These are phyloP conservation scores for Smithornis capensis DNA, from an alignment of 2,113 vertebrate genomes.

Conservation along the genomic window DNA sequence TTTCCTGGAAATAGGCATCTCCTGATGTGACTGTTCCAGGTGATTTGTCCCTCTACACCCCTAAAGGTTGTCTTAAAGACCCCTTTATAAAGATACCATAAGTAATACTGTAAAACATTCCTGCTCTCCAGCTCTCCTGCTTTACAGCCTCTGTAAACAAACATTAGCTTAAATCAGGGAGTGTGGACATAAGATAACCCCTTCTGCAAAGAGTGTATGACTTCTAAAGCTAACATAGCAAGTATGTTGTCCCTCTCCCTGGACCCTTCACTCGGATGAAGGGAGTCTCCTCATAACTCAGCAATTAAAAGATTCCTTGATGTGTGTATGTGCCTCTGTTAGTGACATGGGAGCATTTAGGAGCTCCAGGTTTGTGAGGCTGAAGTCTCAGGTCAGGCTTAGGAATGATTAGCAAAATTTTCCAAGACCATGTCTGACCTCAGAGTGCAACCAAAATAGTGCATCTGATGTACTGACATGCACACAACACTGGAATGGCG, in stretches of 20 bases:
- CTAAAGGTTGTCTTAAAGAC: slow-evolving; percentile 16
- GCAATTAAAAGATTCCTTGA: slow-evolving; percentile 70
- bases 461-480: slow-evolving; percentile 32
- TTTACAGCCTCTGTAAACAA: slow-evolving; percentile 61
- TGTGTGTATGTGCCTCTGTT: slow-evolving; percentile 16
- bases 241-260: slow-evolving; percentile 28
- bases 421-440: slow-evolving; percentile 56
- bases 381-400: slow-evolving; percentile 47
- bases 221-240: slow-evolving; percentile 62
- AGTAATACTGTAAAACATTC: slow-evolving; percentile 24
- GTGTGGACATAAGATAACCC: slow-evolving; percentile 70
- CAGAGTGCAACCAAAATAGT: slow-evolving; percentile 36
- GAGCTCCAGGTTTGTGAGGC: background rate
- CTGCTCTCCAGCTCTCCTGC: slow-evolving; percentile 6
- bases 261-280: background rate
- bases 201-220: slow-evolving; percentile 55
- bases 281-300: slow-evolving; percentile 21
- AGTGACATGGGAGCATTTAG: slow-evolving; percentile 3
- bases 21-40: slow-evolving; percentile 27
- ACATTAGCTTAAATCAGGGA: slow-evolving; percentile 52
- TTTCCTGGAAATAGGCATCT: slow-evolving; percentile 18
- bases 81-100: slow-evolving; percentile 23
- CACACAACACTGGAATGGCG: background rate
- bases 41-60: background rate
- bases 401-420: slow-evolving; percentile 58